These are phyloP conservation scores for Acanthacorydalis orientalis DNA, from an alignment of 2,888 invertebrate species.

Conservation along the genomic window DNA sequence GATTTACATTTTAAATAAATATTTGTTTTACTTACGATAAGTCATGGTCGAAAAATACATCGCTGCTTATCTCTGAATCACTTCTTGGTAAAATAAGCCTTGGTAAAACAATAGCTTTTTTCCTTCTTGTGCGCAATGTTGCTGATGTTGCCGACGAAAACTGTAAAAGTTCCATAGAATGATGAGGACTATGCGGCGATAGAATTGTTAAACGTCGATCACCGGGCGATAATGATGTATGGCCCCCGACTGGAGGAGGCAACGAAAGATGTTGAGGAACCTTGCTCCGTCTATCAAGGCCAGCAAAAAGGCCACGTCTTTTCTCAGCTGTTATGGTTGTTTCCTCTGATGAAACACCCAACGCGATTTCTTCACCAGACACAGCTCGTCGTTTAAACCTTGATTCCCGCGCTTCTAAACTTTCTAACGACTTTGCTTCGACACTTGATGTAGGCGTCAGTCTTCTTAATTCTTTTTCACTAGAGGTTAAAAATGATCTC, in stretches of 20 bases:
- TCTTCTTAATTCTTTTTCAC: conserved; percentile 44
- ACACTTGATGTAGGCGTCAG: conserved; percentile 24
- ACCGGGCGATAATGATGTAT: conserved; percentile 31
- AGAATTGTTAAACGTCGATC: conserved; percentile 55
- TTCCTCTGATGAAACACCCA: conserved; percentile 17
- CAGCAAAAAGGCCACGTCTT: conserved; percentile 48
- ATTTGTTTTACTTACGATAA: conserved; percentile 34
- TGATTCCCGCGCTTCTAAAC: conserved; percentile 32
- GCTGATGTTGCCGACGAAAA: conserved; percentile 33
- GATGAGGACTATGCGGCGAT: conserved; percentile 61
- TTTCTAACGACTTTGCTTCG: conserved; percentile 45
- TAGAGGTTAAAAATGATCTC: conserved; percentile 46
- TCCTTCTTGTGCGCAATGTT: conserved; percentile 42
- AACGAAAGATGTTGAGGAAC: conserved; percentile 51
- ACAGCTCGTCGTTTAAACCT: conserved; percentile 38
- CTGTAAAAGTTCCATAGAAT: conserved; percentile 31
- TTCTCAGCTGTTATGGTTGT: conserved; percentile 41
- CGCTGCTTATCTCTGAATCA: conserved; percentile 54
- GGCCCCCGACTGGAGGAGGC: conserved; percentile 44
- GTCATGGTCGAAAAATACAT: conserved; percentile 37
- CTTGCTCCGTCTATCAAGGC: conserved; percentile 36
- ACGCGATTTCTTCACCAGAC: conserved; percentile 40
- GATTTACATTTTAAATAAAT: conserved; percentile 4
- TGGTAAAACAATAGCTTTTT: conserved; percentile 56
- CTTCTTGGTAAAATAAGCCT: conserved; percentile 59